Evolutionary conservation across 2,797 vertebrate species (phyloP).

Genomic region (Craterocephalus amniculus): DNA sequence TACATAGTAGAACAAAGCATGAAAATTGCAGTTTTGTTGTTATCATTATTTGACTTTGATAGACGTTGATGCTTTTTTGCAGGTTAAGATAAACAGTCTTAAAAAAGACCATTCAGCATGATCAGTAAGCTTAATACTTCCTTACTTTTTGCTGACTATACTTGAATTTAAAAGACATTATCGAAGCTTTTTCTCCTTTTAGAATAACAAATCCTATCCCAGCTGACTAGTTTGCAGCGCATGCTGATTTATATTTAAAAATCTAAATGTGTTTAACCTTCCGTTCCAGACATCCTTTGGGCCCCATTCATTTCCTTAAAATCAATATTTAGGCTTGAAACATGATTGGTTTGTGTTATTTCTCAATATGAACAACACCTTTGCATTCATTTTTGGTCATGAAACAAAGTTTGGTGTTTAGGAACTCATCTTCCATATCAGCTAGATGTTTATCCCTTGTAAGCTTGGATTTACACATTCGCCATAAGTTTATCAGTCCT

Average conservation of each 20-base stretch:
- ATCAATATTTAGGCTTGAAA: slow-evolving; percentile 24
- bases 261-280: slow-evolving; percentile 1
- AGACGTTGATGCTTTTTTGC: not conserved
- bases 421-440: not conserved
- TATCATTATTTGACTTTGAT: not conserved
- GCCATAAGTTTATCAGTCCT: not conserved
- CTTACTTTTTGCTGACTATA: slow-evolving; percentile 1
- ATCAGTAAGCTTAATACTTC: not conserved
- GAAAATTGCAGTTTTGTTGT: not conserved
- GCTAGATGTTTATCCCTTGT: not conserved
- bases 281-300: not conserved
- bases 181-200: not conserved
- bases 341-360: slow-evolving; percentile 17
- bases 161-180: slow-evolving; percentile 5
- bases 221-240: not conserved
- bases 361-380: slow-evolving; percentile 19
- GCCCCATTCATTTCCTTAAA: slow-evolving; percentile 13
- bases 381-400: slow-evolving; percentile 21
- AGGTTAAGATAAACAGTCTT: not conserved
- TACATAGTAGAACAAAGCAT: not conserved
- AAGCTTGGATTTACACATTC: not conserved
- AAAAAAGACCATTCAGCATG: not conserved
- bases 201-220: not conserved
- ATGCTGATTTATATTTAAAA: slow-evolving; percentile 1
- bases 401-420: slow-evolving; percentile 13